Percentiles rank a stretch among this genome's conserved stretches.
These are phyloP conservation scores for Neoitamus cyanurus DNA, from an alignment of 2,888 invertebrate genomes.

Conservation along the genomic window DNA sequence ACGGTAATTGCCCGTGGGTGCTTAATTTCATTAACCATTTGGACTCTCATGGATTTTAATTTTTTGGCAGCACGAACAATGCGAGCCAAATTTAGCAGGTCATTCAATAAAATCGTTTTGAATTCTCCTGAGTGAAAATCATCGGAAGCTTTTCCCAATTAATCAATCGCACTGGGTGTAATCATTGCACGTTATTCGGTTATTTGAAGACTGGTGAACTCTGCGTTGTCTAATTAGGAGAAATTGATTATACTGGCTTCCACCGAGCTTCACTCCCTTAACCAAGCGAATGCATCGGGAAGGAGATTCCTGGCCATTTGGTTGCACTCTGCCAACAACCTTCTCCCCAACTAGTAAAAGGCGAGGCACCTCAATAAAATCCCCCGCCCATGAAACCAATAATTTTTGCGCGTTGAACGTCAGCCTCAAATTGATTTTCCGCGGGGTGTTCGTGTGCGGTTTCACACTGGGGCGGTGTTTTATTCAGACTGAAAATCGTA, in stretches of 20 bases:
- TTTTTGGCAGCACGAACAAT: neutral
- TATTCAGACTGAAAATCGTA: neutral
- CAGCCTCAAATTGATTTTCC: neutral
- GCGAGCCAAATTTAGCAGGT: neutral
- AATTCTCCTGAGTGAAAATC: neutral
- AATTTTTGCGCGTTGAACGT: neutral
- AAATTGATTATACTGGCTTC: neutral
- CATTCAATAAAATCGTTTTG: neutral
- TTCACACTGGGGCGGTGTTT: neutral
- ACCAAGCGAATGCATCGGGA: neutral
- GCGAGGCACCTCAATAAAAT: neutral
- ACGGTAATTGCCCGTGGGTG: neutral
- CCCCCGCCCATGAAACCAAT: neutral
- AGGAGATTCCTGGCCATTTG: neutral
- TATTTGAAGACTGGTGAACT: neutral
- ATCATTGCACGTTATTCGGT: neutral
- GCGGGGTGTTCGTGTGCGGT: neutral
- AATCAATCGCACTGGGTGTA: neutral
- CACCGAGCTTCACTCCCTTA: neutral
- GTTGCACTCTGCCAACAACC: neutral
- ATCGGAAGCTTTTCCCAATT: neutral
- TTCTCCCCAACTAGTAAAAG: neutral
- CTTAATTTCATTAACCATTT: neutral
- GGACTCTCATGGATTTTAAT: neutral
- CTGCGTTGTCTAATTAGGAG: neutral